Evolutionary conservation across 2,797 vertebrate genomes (phyloP).

Genomic region (Prionace glauca): DNA sequence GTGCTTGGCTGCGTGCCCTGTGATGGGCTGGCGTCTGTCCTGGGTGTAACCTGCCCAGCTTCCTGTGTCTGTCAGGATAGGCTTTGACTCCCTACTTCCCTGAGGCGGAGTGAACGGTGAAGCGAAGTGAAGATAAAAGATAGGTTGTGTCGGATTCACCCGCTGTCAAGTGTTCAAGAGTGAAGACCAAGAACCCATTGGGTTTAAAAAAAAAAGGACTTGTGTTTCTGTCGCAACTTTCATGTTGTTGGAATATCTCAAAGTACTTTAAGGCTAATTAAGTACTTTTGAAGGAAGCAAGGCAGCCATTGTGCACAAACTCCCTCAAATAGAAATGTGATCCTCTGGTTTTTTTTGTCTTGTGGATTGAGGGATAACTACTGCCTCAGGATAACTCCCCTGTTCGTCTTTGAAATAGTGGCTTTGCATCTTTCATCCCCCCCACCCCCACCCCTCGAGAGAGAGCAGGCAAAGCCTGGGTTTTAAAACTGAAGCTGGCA

Average conservation of each 20-base stretch:
- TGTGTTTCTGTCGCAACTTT: background rate
- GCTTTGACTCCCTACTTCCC: no score
- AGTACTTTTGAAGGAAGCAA: background rate
- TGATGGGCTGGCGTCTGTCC: no score
- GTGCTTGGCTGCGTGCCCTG: no score
- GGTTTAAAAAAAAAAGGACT: background rate
- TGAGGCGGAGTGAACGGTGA: no score
- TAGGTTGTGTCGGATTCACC: background rate
- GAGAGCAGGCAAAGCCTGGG: background rate
- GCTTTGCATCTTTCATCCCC: background rate
- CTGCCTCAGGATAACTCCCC: background rate
- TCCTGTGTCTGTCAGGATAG: no score
- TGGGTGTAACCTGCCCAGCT: no score
- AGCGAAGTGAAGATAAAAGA: no score
- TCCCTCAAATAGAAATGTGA: background rate
- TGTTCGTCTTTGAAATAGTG: background rate
- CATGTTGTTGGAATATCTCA: no score
- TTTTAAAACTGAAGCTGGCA: background rate
- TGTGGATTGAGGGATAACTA: background rate
- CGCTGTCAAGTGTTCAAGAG: background rate
- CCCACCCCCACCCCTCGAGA: no score
- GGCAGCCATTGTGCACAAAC: background rate
- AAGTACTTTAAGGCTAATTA: background rate
- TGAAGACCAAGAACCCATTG: background rate
- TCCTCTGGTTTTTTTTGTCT: background rate